Percentiles rank a stretch among this genome's conserved stretches.
Evolutionary conservation across 2,113 vertebrate genomes (phyloP).

Genomic region (Chloebia gouldiae): DNA sequence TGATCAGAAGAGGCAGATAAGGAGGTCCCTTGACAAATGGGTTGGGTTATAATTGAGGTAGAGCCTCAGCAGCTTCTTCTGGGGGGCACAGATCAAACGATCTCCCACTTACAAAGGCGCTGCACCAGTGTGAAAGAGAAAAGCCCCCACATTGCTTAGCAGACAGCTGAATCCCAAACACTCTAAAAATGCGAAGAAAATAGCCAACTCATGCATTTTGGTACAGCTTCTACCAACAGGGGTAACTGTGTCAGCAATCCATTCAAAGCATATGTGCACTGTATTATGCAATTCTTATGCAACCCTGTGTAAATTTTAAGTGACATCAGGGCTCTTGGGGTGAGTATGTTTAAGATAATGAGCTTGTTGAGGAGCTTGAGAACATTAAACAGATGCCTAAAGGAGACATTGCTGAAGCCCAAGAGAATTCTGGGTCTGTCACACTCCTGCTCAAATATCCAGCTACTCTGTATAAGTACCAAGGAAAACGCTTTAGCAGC

Average conservation of each 20-base stretch:
- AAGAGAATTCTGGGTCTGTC: not conserved
- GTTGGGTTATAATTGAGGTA: not conserved
- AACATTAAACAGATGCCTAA: constrained; percentile 7
- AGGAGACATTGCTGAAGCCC: not conserved
- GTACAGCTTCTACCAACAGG: not conserved
- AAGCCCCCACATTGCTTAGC: not conserved
- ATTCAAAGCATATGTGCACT: not conserved
- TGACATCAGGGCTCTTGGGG: not conserved
- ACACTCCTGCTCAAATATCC: not conserved
- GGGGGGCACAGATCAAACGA: not conserved
- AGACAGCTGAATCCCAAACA: not conserved
- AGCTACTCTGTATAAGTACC: not conserved
- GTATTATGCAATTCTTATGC: not conserved
- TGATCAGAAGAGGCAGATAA: not conserved
- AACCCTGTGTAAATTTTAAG: not conserved
- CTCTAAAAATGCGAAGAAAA: not conserved
- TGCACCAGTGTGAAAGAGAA: not conserved
- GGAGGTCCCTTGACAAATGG: not conserved
- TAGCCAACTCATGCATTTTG: not conserved
- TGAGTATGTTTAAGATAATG: constrained; percentile 7
- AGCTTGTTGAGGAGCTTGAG: not conserved
- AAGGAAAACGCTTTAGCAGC: not conserved
- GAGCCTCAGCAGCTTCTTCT: not conserved
- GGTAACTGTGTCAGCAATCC: not conserved
- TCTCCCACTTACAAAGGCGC: not conserved